Evolutionary conservation across 2,113 vertebrate genomes (phyloP), one percentile per base, ranked within the genome.

Genomic region (Turnix velox): DNA sequence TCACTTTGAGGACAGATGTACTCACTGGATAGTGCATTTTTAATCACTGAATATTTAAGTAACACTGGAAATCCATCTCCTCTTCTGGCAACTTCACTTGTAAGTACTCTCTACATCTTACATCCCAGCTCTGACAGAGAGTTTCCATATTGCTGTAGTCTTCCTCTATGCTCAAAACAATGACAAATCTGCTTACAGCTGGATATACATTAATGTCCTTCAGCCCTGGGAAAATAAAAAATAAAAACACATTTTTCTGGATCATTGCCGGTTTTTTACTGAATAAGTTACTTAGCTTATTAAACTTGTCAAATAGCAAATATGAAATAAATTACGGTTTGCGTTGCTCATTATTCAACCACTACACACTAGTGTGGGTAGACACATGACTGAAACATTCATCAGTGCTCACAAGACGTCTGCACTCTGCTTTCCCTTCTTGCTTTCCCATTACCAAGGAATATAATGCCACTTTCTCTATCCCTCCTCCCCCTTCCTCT

Each of bases 261-360:
- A 75, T 73, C 58, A 55, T 37, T 73, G 54, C 22, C 5, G 1
- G 4, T 2, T 51, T 86, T 92, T 92, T 62, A 88, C 57, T 3
- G 0, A 93, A 30, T 69, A 94, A 68, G 45, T 92, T 88, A 82
- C 74, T 84, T 75, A 66, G 62, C 16, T 92, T 92, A 76, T 90
- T 94, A 93, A 73, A 91, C 24, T 79, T 87, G 54, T 89, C 87
- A 84, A 85, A 91, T 2, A 69, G 35, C 24, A 94, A 79, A 94
- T 72, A 73, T 30, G 76, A 94, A 90, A 77, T 83, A 90, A 87
- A 83, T 31, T 2, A 54, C 39, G n/a, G 80, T 72, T 92, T 87
- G 62, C 87, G 66, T 83, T 87, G 40, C 61, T 58, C 88, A 79
- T 85, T 82, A 79, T 87, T 84, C 66, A 94, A 25, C 23, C 58